phyloP scores from a whole-genome alignment of 2,888 invertebrate genomes.

The Aspidapion aeneum region DNA sequence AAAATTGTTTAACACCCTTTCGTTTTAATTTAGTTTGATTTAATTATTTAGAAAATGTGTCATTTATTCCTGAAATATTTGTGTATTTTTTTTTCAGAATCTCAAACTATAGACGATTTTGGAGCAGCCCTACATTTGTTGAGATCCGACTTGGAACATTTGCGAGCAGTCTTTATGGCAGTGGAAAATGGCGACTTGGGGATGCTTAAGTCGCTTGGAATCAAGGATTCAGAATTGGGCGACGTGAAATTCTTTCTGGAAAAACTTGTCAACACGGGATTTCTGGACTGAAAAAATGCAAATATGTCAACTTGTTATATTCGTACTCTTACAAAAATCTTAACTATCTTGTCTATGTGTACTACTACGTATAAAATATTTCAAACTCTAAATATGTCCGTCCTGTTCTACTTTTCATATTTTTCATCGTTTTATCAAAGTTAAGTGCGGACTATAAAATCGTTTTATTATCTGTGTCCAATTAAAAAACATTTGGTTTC shows the following conservation, averaged over 20 bases:
- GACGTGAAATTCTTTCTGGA: conserved; percentile 96
- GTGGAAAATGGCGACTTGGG: conserved; percentile 93
- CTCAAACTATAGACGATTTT: conserved; percentile 93
- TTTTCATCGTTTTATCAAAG: no score
- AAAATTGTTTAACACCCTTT: no score
- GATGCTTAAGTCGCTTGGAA: conserved; percentile 89
- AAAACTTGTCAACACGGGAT: conserved; percentile 92
- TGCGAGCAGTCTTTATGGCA: conserved; percentile 93
- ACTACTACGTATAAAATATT: not conserved
- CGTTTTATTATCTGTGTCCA: no score
- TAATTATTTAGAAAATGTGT: no score
- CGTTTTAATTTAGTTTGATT: no score
- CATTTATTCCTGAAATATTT: no score
- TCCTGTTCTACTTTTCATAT: conserved; percentile 34
- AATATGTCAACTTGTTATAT: conserved; percentile 55
- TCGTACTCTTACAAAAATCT: conserved; percentile 49
- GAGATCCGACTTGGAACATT: conserved; percentile 87
- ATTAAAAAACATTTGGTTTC: no score
- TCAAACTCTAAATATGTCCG: conserved; percentile 33
- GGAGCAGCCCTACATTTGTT: conserved; percentile 81
- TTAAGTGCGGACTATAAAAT: no score
- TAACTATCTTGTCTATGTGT: not conserved
- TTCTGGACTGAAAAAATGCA: conserved; percentile 75
- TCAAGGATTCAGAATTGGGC: conserved; percentile 92
- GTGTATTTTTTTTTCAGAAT: conserved; percentile 67